Evolutionary conservation across 2,797 vertebrate species (phyloP), one percentile per base, ranked within the genome.

Genomic region (Peromyscus melanophrys): DNA sequence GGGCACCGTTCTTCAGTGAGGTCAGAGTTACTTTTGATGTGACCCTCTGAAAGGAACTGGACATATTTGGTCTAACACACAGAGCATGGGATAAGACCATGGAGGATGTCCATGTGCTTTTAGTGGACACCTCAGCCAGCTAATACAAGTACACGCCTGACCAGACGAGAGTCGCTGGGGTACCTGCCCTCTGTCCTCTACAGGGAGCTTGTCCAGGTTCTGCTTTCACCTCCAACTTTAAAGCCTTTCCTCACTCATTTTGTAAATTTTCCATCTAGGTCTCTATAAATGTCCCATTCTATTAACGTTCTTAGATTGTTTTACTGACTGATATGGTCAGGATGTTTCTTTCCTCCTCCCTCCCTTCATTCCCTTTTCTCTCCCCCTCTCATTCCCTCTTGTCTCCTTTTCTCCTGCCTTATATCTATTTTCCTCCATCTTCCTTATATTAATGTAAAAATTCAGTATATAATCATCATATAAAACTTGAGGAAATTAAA

Each of bases 401-500:
- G 19, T 27, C 55, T 19, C 27, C 12, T 5, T 37, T 59, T 59
- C 16, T 71, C 4, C 10, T 40, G 2, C 55, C 37, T 57, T 29
- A 31, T 13, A 40, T 37, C 9, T 67, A 37, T 27, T 65, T 85
- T 6, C 21, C 21, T 46, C 37, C 65, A 75, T 55, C 3, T 57
- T 86, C 8, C 71, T 76, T n/a, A 59, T 52, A 71, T 34, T 16
- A 88, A 91, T 93, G 69, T 55, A 0, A 37, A 73, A 25, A 92
- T 93, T 2, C 23, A 69, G n/a, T 85, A 92, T 71, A 77, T 91
- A 49, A 80, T 83, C 49, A 69, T 65, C 80, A 59, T 16, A 67
- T 57, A 87, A 76, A 86, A 89, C 86, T 84, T 77, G 9, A 77
- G 69, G 27, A 34, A 96, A 95, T 37, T 92, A 40, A 78, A 46